Evolutionary conservation across 2,113 vertebrate genomes (phyloP).

Genomic region (Paracanthobrama guichenoti): DNA sequence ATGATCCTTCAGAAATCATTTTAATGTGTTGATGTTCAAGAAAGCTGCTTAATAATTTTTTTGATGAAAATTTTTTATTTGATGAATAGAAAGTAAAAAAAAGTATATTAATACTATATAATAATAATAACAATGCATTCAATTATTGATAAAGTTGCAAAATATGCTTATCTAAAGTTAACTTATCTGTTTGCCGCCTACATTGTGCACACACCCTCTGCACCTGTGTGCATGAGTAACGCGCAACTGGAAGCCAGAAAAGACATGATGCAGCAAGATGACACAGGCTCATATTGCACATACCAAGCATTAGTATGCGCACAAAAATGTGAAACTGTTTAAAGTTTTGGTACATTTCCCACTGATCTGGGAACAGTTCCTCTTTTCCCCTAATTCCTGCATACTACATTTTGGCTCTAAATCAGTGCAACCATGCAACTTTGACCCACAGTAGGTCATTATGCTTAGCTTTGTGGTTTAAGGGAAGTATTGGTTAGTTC

Average conservation of each 20-base stretch:
- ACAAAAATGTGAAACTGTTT: constrained; percentile 23
- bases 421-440: background rate
- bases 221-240: constrained; percentile 48
- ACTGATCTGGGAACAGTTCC: background rate
- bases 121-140: background rate
- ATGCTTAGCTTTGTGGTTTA: background rate
- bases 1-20: too few species aligned
- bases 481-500: constrained; percentile 1
- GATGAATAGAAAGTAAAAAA: too few species aligned
- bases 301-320: constrained; percentile 12
- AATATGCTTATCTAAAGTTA: background rate
- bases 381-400: background rate
- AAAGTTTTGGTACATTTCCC: background rate
- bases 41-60: too few species aligned
- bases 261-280: constrained; percentile 70
- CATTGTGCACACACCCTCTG: background rate
- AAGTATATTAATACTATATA: background rate
- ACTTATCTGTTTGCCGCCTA: background rate
- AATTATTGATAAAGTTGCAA: background rate
- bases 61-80: too few species aligned
- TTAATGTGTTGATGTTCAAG: too few species aligned
- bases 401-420: background rate
- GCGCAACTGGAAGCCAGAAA: constrained; percentile 2
- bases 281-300: constrained; percentile 67
- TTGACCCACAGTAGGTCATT: background rate